phyloP scores from a whole-genome alignment of 2,797 vertebrate species.

The Gastrophryne carolinensis region DNA sequence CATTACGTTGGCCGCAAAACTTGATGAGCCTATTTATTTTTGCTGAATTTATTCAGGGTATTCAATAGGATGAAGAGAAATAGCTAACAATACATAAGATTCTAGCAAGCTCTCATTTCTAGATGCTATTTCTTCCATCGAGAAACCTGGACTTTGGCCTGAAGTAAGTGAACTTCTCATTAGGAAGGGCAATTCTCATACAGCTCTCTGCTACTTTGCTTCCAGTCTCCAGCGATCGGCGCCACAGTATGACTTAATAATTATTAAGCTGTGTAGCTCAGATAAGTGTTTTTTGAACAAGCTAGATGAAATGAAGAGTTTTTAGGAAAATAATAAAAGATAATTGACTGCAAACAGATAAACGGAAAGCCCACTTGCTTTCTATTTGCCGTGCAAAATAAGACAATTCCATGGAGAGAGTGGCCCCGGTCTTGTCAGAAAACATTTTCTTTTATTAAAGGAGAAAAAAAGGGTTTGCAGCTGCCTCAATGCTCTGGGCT shows the following conservation, averaged over 20 bases:
- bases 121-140: conserved; percentile 37
- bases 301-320: conserved; percentile 52
- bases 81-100: conserved; percentile 25
- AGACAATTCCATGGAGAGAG: conserved; percentile 56
- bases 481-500: conserved; percentile 59
- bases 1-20: background rate
- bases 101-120: background rate
- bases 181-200: conserved; percentile 42
- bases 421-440: conserved; percentile 53
- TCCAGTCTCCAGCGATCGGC: conserved; percentile 51
- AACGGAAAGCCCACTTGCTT: conserved; percentile 56
- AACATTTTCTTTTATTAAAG: conserved; percentile 59
- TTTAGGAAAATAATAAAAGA: conserved; percentile 60
- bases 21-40: conserved; percentile 26
- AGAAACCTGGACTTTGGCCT: conserved; percentile 55
- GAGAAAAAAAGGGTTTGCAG: conserved; percentile 56
- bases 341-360: conserved; percentile 56
- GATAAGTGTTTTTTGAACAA: conserved; percentile 50
- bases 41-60: conserved; percentile 21
- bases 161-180: conserved; percentile 43
- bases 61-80: conserved; percentile 32
- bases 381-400: conserved; percentile 53
- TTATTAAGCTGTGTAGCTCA: conserved; percentile 48
- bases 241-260: conserved; percentile 52
- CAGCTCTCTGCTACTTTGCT: conserved; percentile 46